Evolutionary conservation across 2,113 vertebrate species (phyloP).

Genomic region (Passer domesticus): DNA sequence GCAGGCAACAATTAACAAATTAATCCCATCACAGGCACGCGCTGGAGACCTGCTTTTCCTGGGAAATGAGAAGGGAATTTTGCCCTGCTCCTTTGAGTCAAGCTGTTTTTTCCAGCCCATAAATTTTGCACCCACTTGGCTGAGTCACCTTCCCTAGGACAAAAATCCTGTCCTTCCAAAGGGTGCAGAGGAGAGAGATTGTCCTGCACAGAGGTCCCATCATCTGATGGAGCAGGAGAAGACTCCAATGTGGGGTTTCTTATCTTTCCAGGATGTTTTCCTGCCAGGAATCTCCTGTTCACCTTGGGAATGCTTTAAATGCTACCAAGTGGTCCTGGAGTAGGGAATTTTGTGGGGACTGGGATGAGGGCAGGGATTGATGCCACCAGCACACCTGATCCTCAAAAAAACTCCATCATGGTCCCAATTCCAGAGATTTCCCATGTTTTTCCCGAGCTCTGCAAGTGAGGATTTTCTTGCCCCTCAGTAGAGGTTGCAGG

Average conservation of each 20-base stretch:
- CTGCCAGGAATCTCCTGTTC: background rate
- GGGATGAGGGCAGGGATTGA: rapidly evolving
- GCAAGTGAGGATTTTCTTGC: background rate
- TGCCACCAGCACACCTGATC: background rate
- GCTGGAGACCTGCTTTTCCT: background rate
- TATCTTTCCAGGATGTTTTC: background rate
- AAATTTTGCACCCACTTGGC: background rate
- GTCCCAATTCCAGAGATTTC: background rate
- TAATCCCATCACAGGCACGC: background rate
- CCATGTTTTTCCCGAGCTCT: rapidly evolving
- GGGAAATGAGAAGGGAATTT: background rate
- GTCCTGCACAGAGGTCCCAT: background rate
- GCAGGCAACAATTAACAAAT: conserved; percentile 60
- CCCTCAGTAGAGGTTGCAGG: background rate
- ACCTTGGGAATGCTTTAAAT: background rate
- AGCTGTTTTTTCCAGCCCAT: background rate
- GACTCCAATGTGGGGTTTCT: rapidly evolving
- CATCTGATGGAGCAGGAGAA: background rate
- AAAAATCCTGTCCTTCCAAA: background rate
- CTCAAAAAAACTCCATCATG: background rate
- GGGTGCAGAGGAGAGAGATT: background rate
- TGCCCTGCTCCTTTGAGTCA: background rate
- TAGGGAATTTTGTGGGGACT: background rate
- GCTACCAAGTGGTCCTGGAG: background rate
- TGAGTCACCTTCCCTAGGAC: background rate